Percentiles rank a stretch among this genome's conserved stretches.
Conservation (phyloP, 1,140 invertebrate species). For the Goniozus legneri region DNA sequence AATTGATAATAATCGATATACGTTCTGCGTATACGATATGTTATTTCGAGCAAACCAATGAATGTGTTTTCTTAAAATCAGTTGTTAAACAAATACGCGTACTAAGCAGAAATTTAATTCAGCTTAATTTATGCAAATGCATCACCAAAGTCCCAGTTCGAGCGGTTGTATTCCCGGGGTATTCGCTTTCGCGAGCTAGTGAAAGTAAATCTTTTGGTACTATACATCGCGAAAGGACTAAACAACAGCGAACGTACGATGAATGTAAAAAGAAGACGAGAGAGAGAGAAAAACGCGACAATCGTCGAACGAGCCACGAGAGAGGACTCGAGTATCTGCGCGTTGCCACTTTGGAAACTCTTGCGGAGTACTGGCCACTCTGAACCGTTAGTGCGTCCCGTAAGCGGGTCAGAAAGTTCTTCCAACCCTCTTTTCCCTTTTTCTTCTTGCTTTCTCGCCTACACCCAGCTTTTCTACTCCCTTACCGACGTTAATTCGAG, state of each 20-base stretch:
- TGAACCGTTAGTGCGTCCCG: conserved; percentile 34
- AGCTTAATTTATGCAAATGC: too few species aligned
- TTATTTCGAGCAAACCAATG: too few species aligned
- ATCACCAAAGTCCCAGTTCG: too few species aligned
- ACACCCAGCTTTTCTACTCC: not conserved
- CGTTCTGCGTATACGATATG: too few species aligned
- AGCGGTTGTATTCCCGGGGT: too few species aligned
- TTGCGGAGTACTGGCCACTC: conserved; percentile 49
- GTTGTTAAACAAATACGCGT: too few species aligned
- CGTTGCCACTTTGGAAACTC: conserved; percentile 50
- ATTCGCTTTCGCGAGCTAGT: conserved; percentile 34
- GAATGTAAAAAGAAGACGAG: conserved; percentile 12
- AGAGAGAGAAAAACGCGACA: conserved; percentile 8
- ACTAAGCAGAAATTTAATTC: too few species aligned
- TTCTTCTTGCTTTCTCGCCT: not conserved
- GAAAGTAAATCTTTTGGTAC: conserved; percentile 23
- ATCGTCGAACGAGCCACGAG: too few species aligned
- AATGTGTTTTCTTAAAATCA: too few species aligned
- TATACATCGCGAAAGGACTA: conserved; percentile 25
- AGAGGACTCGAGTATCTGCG: conserved; percentile 39
- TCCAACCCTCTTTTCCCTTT: conserved; percentile 36
- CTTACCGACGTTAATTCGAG: too few species aligned
- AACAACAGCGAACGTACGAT: conserved; percentile 20
- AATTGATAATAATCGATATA: too few species aligned
- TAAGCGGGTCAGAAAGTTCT: conserved; percentile 56